A percentile compares a stretch with the other conserved stretches of the same genome.
Conservation (phyloP, 2,888 invertebrate species). For the Lysandra coridon region DNA sequence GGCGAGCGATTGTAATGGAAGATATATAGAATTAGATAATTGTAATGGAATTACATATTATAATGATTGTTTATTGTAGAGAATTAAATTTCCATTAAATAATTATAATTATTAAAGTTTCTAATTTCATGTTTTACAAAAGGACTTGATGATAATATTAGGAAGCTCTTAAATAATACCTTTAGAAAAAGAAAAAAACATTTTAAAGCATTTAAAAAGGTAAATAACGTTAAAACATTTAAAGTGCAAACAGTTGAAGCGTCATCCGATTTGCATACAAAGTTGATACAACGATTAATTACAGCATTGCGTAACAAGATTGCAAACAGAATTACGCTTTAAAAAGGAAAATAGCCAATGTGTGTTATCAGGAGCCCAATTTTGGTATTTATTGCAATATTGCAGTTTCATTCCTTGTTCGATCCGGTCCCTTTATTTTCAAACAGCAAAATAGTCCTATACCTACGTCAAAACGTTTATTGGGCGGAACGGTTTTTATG, state of each 20-base stretch:
- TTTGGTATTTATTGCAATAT: neutral
- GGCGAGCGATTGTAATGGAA: too few species aligned
- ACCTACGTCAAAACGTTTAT: too few species aligned
- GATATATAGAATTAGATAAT: too few species aligned
- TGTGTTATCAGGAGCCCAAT: neutral
- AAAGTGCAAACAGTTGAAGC: constrained; percentile 10
- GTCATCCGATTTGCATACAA: constrained; percentile 29
- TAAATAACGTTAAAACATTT: constrained; percentile 10
- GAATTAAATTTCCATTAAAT: neutral
- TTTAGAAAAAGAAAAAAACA: neutral
- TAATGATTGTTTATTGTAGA: neutral
- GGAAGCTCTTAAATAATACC: neutral
- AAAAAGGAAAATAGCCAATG: constrained; percentile 1
- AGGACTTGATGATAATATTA: neutral
- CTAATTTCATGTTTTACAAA: neutral
- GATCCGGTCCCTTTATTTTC: neutral
- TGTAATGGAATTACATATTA: neutral
- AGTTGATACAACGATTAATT: constrained; percentile 26
- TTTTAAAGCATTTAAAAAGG: neutral
- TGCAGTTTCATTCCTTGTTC: neutral
- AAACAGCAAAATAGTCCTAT: too few species aligned
- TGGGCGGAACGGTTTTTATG: too few species aligned
- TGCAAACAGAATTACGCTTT: constrained; percentile 9
- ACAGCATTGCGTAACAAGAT: constrained; percentile 20
- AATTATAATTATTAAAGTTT: neutral